These are phyloP conservation scores for Temnopleurus reevesii DNA, from an alignment of 53 echinoderm and acorn worm species.

Conservation along the genomic window DNA sequence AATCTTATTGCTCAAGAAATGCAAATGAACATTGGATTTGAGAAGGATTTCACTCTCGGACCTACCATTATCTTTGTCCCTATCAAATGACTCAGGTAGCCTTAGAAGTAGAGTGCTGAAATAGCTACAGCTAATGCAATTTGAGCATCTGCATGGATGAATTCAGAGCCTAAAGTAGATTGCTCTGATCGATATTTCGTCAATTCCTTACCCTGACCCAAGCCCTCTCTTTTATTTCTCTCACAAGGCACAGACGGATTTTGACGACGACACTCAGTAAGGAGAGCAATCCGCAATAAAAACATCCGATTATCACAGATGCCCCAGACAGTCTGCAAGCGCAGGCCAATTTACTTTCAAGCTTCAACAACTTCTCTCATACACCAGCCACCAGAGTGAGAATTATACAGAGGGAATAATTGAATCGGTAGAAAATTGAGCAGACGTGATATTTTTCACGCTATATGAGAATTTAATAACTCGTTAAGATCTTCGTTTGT, in stretches of 20 bases:
- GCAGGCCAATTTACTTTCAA: slow-evolving; percentile 23
- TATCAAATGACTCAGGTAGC: not conserved
- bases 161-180: not conserved
- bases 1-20: too few relatives aligned
- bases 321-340: slow-evolving; percentile 32
- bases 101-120: not conserved
- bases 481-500: not conserved
- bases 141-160: not conserved
- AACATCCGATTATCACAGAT: slow-evolving; percentile 40
- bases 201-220: not conserved
- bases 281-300: slow-evolving; percentile 29
- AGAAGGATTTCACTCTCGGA: too few relatives aligned
- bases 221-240: not conserved
- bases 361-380: not conserved
- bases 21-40: too few relatives aligned
- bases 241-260: not conserved
- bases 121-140: slow-evolving; percentile 31
- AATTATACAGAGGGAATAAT: not conserved
- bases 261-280: not conserved
- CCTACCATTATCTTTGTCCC: not conserved
- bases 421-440: slow-evolving; percentile 6
- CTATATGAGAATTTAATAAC: slow-evolving; percentile 6
- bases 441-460: slow-evolving; percentile 17
- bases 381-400: not conserved
- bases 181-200: slow-evolving; percentile 6